These are phyloP conservation scores for Phymatocera aterrima DNA, from an alignment of 2,888 invertebrate species.

Conservation along the genomic window DNA sequence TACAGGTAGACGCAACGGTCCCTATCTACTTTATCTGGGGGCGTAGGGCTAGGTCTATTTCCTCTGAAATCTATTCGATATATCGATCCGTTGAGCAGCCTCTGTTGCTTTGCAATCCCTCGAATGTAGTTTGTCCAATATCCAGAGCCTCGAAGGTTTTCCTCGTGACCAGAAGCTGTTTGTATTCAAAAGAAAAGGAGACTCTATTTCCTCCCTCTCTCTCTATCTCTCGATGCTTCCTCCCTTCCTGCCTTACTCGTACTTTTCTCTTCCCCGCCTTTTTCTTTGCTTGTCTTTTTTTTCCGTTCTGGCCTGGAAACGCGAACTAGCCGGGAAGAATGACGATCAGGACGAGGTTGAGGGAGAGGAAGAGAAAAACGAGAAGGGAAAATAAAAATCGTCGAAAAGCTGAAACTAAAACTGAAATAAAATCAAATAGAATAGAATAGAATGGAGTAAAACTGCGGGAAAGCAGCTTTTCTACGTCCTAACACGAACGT, in stretches of 20 bases:
- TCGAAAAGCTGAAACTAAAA: too few species aligned
- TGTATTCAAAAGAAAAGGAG: constrained; percentile 37
- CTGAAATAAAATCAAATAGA: neutral
- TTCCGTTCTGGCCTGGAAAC: neutral
- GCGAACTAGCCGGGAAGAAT: neutral
- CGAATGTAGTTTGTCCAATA: constrained; percentile 42
- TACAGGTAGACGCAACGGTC: neutral
- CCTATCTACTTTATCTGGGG: constrained; percentile 5
- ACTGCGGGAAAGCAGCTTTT: constrained; percentile 3
- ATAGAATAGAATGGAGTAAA: neutral
- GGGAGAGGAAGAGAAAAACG: neutral
- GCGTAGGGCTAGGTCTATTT: neutral
- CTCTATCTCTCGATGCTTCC: neutral
- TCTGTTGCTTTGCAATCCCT: constrained; percentile 35
- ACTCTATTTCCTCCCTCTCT: neutral
- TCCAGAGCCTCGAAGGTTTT: constrained; percentile 33
- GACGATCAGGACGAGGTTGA: neutral
- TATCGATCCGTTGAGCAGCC: constrained; percentile 34
- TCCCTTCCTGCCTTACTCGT: neutral
- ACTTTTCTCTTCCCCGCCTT: neutral
- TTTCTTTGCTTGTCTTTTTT: neutral
- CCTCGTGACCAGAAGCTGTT: constrained; percentile 42
- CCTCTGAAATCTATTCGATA: constrained; percentile 36
- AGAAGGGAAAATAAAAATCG: neutral
- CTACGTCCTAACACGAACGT: constrained; percentile 16